A percentile compares a stretch with the other conserved stretches of the same genome.
phyloP scores from a whole-genome alignment of 2,797 vertebrate species.

The Acanthornis magna region DNA sequence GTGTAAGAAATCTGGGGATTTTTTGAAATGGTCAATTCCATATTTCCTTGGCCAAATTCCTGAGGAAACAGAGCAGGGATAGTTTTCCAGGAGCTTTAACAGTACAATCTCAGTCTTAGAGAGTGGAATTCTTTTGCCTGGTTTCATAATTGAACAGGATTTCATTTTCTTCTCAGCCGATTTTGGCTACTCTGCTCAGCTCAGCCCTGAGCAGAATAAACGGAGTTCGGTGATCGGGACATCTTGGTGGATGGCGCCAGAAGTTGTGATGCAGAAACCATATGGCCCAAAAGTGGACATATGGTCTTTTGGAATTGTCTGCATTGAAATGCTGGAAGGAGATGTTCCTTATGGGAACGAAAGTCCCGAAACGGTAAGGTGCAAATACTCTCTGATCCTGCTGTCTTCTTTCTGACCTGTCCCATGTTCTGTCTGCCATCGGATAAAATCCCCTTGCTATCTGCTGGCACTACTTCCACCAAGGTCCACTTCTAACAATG shows the following conservation, averaged over 20 bases:
- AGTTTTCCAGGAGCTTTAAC: not conserved
- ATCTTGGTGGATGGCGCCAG: conserved; percentile 88
- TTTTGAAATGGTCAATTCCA: not conserved
- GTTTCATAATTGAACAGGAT: not conserved
- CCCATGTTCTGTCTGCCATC: too few species aligned
- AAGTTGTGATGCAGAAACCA: conserved; percentile 24
- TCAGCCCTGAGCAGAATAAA: conserved; percentile 86
- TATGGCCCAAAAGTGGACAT: too few species aligned
- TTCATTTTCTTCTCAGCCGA: conserved; percentile 76
- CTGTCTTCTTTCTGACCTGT: too few species aligned
- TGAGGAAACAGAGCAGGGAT: not conserved
- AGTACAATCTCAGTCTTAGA: rapidly evolving
- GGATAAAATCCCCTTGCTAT: too few species aligned
- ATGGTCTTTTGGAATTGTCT: too few species aligned
- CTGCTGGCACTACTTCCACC: too few species aligned
- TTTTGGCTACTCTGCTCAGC: conserved; percentile 88
- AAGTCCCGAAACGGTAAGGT: too few species aligned
- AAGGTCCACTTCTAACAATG: too few species aligned
- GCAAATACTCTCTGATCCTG: too few species aligned
- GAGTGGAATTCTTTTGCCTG: not conserved
- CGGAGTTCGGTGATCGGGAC: conserved; percentile 84
- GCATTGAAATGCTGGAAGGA: too few species aligned
- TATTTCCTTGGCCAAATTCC: not conserved
- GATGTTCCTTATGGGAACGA: too few species aligned
- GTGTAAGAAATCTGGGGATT: not conserved